A percentile compares a stretch with the other conserved stretches of the same genome.
phyloP scores from a whole-genome alignment of 2,888 invertebrate genomes.

The Sarcophaga variegata region DNA sequence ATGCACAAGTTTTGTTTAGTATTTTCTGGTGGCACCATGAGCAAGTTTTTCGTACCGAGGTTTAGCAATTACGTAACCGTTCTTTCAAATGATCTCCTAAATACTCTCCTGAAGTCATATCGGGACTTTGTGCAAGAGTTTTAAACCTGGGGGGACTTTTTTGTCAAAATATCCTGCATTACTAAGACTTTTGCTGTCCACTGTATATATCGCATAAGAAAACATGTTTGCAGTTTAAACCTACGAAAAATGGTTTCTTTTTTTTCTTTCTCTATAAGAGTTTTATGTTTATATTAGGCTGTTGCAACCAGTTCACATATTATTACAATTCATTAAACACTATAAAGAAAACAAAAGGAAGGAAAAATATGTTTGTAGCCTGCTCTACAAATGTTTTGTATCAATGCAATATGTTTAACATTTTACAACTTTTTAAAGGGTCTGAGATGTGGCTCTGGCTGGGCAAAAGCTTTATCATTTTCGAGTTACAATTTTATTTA shows the following conservation, averaged over 20 bases:
- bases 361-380: slow-evolving; percentile 19
- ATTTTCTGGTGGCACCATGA: too few relatives aligned
- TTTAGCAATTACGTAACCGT: too few relatives aligned
- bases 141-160: too few relatives aligned
- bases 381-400: slow-evolving; percentile 65
- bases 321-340: slow-evolving; percentile 62
- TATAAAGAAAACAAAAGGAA: slow-evolving; percentile 18
- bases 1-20: too few relatives aligned
- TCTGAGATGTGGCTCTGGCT: background rate
- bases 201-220: background rate
- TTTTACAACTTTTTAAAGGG: slow-evolving; percentile 24
- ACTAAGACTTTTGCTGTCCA: too few relatives aligned
- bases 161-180: too few relatives aligned
- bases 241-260: slow-evolving; percentile 23
- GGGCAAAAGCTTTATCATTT: slow-evolving; percentile 20
- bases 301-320: slow-evolving; percentile 36
- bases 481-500: slow-evolving; percentile 38
- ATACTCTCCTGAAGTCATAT: too few relatives aligned
- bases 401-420: slow-evolving; percentile 53
- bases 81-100: too few relatives aligned
- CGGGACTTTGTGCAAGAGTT: too few relatives aligned
- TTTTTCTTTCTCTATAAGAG: slow-evolving; percentile 9
- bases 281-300: background rate
- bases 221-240: background rate
- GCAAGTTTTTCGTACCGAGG: too few relatives aligned